These are phyloP conservation scores for Enteromius paludinosus DNA, from an alignment of 2,797 vertebrate genomes.

Conservation along the genomic window DNA sequence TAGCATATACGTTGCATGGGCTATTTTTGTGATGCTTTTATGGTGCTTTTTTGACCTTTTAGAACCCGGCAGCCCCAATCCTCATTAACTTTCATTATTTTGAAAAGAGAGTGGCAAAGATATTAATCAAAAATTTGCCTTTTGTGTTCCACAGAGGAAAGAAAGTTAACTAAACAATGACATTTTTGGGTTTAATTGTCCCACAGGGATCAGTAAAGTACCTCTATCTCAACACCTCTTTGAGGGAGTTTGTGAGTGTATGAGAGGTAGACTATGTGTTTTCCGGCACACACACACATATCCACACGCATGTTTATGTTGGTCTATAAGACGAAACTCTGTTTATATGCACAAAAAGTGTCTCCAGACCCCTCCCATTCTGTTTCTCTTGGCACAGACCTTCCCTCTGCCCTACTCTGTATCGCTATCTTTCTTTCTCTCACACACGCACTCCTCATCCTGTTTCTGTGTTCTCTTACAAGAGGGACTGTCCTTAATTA, in stretches of 20 bases:
- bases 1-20: neutral
- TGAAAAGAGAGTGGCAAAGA: neutral
- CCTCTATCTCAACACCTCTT: constrained; percentile 2
- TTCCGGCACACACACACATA: constrained; percentile 16
- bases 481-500: constrained; percentile 52
- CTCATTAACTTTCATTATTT: constrained; percentile 1
- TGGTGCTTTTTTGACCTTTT: neutral
- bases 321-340: constrained; percentile 44
- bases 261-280: constrained; percentile 26
- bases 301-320: constrained; percentile 44
- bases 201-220: neutral
- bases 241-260: neutral
- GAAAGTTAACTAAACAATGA: neutral
- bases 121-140: neutral
- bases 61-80: neutral
- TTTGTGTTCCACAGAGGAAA: neutral
- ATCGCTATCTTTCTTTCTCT: constrained; percentile 20
- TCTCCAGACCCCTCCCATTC: constrained; percentile 39
- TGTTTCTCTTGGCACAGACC: constrained; percentile 56
- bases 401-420: constrained; percentile 30
- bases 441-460: constrained; percentile 44
- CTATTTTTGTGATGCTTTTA: neutral
- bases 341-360: constrained; percentile 51
- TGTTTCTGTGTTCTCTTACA: constrained; percentile 56
- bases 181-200: neutral